phyloP scores from a whole-genome alignment of 2,888 invertebrate species.

The Hoplodrina blanda region DNA sequence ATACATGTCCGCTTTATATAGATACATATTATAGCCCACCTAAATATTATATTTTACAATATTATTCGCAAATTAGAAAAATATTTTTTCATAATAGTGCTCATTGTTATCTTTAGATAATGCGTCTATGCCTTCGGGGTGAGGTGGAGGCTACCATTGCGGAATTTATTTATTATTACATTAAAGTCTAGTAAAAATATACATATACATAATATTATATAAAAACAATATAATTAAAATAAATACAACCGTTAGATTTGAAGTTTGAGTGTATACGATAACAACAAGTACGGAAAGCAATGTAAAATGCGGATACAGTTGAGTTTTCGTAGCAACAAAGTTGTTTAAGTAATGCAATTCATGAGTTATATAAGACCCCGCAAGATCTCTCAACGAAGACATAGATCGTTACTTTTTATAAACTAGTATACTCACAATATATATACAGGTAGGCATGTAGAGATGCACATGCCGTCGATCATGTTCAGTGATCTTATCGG shows the following conservation, averaged over 20 bases:
- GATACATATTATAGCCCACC: slow-evolving; percentile 78
- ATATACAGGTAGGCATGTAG: slow-evolving; percentile 72
- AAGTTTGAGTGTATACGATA: slow-evolving; percentile 38
- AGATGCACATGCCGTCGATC: slow-evolving; percentile 68
- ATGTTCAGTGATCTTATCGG: slow-evolving; percentile 59
- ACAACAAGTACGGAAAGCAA: slow-evolving; percentile 25
- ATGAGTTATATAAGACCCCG: slow-evolving; percentile 33
- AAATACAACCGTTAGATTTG: neutral
- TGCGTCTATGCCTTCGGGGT: slow-evolving; percentile 59
- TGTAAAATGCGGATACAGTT: slow-evolving; percentile 21
- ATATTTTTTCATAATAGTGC: slow-evolving; percentile 88
- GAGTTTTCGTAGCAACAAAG: slow-evolving; percentile 5
- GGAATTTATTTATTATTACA: slow-evolving; percentile 1
- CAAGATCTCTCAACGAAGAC: slow-evolving; percentile 60
- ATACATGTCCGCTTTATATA: slow-evolving; percentile 79
- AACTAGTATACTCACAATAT: slow-evolving; percentile 71
- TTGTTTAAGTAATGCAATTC: slow-evolving; percentile 6
- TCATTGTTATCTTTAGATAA: slow-evolving; percentile 74
- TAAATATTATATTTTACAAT: slow-evolving; percentile 83
- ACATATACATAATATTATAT: slow-evolving; percentile 15
- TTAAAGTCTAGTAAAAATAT: neutral
- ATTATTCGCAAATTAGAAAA: slow-evolving; percentile 85
- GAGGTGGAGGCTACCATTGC: slow-evolving; percentile 35
- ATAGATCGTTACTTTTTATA: slow-evolving; percentile 61
- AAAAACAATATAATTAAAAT: neutral